These are phyloP conservation scores for Spizaetus ornatus DNA, from an alignment of 2,113 vertebrate genomes.

Conservation along the genomic window DNA sequence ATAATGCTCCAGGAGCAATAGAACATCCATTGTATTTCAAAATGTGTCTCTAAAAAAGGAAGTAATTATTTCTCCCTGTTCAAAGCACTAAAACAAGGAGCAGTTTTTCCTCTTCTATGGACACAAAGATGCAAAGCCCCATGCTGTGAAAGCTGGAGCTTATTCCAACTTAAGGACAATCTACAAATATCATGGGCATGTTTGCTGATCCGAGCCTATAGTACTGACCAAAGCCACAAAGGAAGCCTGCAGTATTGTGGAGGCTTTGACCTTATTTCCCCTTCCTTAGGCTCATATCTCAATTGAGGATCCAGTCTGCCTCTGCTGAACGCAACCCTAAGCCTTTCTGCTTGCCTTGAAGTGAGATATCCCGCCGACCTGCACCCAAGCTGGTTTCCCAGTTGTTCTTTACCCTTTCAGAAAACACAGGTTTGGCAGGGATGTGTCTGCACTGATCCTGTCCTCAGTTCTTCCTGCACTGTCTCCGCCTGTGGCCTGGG, in stretches of 20 bases:
- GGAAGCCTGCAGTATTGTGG: neutral
- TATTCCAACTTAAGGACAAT: neutral
- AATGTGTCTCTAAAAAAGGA: neutral
- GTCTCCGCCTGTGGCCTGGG: neutral
- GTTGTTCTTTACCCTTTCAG: neutral
- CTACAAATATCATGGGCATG: accelerated
- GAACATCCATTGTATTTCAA: neutral
- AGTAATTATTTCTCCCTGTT: neutral
- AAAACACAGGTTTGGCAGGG: neutral
- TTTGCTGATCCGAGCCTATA: neutral
- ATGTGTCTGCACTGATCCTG: neutral
- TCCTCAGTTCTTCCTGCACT: neutral
- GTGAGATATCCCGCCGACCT: neutral
- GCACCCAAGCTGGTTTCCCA: neutral
- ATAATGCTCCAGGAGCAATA: neutral
- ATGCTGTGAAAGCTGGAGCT: neutral
- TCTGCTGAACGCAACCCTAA: neutral
- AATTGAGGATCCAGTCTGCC: neutral
- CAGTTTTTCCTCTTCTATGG: neutral
- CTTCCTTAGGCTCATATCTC: neutral
- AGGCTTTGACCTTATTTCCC: neutral
- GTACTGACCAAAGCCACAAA: neutral
- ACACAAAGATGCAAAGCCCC: neutral
- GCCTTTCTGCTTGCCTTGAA: neutral
- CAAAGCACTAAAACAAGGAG: neutral